Evolutionary conservation across 2,797 vertebrate species (phyloP).

Genomic region (Craterocephalus amniculus): DNA sequence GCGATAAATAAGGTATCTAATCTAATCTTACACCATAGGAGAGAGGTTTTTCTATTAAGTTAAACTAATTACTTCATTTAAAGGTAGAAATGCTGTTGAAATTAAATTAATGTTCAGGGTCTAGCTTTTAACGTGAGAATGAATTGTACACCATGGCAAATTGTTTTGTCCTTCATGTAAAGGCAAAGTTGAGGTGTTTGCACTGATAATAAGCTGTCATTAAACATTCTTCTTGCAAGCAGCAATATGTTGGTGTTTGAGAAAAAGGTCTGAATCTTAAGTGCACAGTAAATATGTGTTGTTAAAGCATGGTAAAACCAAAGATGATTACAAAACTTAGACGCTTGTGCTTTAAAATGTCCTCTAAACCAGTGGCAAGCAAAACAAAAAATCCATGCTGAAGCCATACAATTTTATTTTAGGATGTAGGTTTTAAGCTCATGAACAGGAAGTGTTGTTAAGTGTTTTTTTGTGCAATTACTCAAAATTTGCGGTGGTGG

Average conservation of each 20-base stretch:
- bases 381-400: background rate
- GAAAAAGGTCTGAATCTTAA: conserved; percentile 34
- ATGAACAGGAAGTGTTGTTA: conserved; percentile 30
- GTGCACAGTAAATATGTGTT: too few relatives aligned
- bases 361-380: conserved; percentile 16
- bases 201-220: conserved; percentile 20
- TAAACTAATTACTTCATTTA: conserved; percentile 15
- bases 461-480: conserved; percentile 26
- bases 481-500: conserved; percentile 19
- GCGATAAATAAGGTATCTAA: conserved; percentile 12
- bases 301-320: conserved; percentile 44
- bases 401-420: conserved; percentile 30
- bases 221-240: conserved; percentile 45
- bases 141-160: conserved; percentile 43
- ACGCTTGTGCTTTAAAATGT: conserved; percentile 31
- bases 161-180: conserved; percentile 38
- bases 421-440: conserved; percentile 30
- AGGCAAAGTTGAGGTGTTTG: conserved; percentile 42
- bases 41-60: conserved; percentile 13
- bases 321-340: conserved; percentile 49
- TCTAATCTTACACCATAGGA: background rate
- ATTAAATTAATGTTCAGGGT: conserved; percentile 19
- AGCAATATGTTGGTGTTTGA: conserved; percentile 57
- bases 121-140: conserved; percentile 22
- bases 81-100: conserved; percentile 24